These are phyloP conservation scores for Dione vanillae DNA, from an alignment of 2,888 invertebrate genomes.

Conservation along the genomic window DNA sequence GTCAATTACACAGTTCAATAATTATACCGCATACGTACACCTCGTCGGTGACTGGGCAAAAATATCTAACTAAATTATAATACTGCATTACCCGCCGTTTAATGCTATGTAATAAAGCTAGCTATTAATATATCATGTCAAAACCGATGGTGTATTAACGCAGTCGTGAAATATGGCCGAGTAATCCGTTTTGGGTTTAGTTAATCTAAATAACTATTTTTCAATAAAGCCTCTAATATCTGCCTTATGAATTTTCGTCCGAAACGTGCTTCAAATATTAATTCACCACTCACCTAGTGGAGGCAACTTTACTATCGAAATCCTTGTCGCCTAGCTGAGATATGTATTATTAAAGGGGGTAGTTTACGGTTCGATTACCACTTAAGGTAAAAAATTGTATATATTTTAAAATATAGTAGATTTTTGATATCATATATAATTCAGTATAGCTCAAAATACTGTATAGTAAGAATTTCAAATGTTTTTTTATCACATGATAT, in stretches of 20 bases:
- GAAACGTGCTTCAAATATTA: conserved; percentile 73
- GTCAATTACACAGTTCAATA: neutral
- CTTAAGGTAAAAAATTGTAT: no score
- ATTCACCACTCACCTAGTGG: conserved; percentile 46
- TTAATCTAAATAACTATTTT: conserved; percentile 70
- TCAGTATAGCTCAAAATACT: no score
- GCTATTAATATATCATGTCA: conserved; percentile 41
- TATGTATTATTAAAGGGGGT: neutral
- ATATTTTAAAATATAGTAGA: no score
- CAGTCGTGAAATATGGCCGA: conserved; percentile 42
- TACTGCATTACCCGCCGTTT: conserved; percentile 41
- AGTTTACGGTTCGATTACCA: no score
- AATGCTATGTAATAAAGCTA: conserved; percentile 42
- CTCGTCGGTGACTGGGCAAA: conserved; percentile 6
- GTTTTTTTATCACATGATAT: no score
- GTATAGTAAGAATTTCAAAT: no score
- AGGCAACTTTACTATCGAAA: neutral
- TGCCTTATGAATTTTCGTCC: conserved; percentile 74
- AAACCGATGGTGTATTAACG: conserved; percentile 39
- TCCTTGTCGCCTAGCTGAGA: neutral
- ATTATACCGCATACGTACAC: neutral
- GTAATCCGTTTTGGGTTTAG: conserved; percentile 37
- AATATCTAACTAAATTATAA: conserved; percentile 40
- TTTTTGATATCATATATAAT: no score
- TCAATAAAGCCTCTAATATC: conserved; percentile 73